A percentile compares a stretch with the other conserved stretches of the same genome.
Evolutionary conservation across 2,113 vertebrate genomes (phyloP).

Genomic region (Ophthalmolycus amberensis): DNA sequence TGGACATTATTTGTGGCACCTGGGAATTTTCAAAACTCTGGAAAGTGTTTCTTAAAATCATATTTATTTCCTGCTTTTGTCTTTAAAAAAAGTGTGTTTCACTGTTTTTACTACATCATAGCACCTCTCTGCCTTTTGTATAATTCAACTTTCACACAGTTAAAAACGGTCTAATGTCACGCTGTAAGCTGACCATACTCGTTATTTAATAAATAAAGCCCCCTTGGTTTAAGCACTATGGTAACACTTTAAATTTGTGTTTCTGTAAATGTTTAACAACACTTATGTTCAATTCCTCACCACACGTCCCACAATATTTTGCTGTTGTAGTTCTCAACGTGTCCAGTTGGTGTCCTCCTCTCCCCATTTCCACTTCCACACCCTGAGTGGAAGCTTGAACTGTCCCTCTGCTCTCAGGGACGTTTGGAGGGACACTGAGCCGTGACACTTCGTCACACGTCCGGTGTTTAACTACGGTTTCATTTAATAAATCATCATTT

Average conservation of each 20-base stretch:
- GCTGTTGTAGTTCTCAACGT: slow-evolving; percentile 78
- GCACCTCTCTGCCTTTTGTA: not conserved
- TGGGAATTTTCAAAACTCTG: not conserved
- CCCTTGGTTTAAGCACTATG: not conserved
- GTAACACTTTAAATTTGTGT: not conserved
- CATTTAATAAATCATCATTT: not conserved
- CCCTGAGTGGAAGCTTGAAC: slow-evolving; percentile 24
- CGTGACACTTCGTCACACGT: not conserved
- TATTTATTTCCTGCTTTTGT: slow-evolving; percentile 5
- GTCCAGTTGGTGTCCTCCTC: slow-evolving; percentile 85
- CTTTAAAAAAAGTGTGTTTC: not conserved
- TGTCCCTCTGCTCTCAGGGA: slow-evolving; percentile 24
- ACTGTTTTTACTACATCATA: not conserved
- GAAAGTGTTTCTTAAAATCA: not conserved
- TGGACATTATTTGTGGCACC: slow-evolving; percentile 1
- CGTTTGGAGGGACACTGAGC: not conserved
- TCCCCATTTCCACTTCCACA: slow-evolving; percentile 36
- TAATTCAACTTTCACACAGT: slow-evolving; percentile 12
- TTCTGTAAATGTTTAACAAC: not conserved
- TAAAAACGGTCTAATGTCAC: not conserved
- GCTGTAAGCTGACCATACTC: not conserved
- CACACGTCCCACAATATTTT: slow-evolving; percentile 44
- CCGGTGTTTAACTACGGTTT: not conserved
- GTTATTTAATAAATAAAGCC: not conserved
- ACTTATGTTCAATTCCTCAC: slow-evolving; percentile 19